Evolutionary conservation across 2,113 vertebrate species (phyloP).

Genomic region (Ptyas mucosa): DNA sequence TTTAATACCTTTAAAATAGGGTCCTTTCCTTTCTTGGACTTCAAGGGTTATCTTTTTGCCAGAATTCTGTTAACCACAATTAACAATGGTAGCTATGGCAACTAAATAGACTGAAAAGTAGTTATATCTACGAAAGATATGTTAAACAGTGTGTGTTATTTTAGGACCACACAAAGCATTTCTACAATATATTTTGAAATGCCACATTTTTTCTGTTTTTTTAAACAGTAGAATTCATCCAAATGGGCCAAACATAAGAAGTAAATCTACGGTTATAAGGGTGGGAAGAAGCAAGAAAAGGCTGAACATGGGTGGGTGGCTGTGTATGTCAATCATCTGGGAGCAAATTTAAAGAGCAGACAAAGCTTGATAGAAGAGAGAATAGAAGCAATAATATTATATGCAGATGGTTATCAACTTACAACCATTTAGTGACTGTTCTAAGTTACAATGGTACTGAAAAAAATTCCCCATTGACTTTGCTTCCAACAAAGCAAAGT

Average conservation of each 20-base stretch:
- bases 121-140: background rate
- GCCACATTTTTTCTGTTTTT: background rate
- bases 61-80: background rate
- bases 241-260: background rate
- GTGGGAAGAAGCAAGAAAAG: background rate
- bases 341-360: background rate
- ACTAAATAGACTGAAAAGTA: background rate
- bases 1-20: background rate
- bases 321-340: background rate
- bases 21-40: background rate
- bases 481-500: background rate
- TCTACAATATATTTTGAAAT: background rate
- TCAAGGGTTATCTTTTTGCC: background rate
- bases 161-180: background rate
- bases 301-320: background rate
- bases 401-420: background rate
- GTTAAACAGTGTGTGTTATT: background rate
- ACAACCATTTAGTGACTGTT: background rate
- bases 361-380: background rate
- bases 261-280: background rate
- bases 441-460: background rate
- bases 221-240: background rate
- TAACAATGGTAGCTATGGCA: background rate
- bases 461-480: background rate
- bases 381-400: background rate